Evolutionary conservation across 2,797 vertebrate species (phyloP).

Genomic region (Amblyopsis hoosieri): DNA sequence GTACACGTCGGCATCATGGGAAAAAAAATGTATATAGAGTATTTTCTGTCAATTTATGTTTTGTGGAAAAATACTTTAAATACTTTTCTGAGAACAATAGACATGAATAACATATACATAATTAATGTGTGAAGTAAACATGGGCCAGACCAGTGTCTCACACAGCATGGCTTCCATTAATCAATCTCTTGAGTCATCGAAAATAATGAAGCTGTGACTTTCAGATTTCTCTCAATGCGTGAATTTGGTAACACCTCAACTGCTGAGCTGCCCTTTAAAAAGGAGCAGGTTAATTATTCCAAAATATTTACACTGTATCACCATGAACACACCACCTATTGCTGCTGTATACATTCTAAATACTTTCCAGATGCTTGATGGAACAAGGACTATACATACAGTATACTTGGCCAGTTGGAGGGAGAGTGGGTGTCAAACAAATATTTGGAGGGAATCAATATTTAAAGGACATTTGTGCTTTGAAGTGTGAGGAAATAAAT

Average conservation of each 20-base stretch:
- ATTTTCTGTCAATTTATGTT: too few relatives aligned
- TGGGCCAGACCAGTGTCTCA: too few relatives aligned
- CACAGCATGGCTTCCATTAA: too few relatives aligned
- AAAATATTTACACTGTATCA: constrained; percentile 66
- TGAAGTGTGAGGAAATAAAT: constrained; percentile 57
- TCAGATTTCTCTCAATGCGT: constrained; percentile 20
- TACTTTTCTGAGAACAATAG: too few relatives aligned
- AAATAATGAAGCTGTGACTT: constrained; percentile 13
- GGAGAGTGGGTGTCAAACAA: constrained; percentile 50
- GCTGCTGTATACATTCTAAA: constrained; percentile 64
- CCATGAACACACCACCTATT: constrained; percentile 58
- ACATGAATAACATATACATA: too few relatives aligned
- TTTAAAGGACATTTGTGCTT: constrained; percentile 68
- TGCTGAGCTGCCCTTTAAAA: constrained; percentile 33
- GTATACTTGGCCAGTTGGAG: constrained; percentile 47
- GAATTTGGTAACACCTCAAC: neutral
- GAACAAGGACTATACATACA: constrained; percentile 58
- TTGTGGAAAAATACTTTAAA: too few relatives aligned
- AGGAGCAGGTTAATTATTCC: constrained; percentile 48
- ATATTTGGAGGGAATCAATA: constrained; percentile 63
- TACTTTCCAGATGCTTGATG: constrained; percentile 65
- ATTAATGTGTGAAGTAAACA: too few relatives aligned
- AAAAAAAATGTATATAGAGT: too few relatives aligned
- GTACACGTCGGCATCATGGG: too few relatives aligned
- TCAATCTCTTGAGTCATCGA: too few relatives aligned